phyloP scores from a whole-genome alignment of 2,888 invertebrate genomes.

The Perizoma affinitatum region DNA sequence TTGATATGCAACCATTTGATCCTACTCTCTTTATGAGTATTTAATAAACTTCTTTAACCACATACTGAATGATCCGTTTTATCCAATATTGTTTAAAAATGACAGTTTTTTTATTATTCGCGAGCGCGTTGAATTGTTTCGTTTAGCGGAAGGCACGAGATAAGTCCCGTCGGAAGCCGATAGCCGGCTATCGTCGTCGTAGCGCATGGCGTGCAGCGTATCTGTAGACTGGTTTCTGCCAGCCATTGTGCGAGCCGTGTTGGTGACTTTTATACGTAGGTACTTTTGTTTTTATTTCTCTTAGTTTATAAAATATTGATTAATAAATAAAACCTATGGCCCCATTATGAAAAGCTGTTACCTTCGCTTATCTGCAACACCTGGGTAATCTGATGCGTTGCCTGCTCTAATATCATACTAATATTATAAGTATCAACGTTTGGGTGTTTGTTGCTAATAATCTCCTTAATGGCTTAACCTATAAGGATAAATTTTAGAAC shows the following conservation, averaged over 20 bases:
- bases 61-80: not conserved
- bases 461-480: too few relatives aligned
- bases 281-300: not conserved
- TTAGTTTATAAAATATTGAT: not conserved
- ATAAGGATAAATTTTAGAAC: too few relatives aligned
- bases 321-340: too few relatives aligned
- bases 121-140: conserved; percentile 40
- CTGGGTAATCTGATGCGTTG: too few relatives aligned
- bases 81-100: too few relatives aligned
- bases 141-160: conserved; percentile 62
- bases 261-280: not conserved
- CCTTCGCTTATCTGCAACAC: too few relatives aligned
- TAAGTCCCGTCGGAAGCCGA: conserved; percentile 68
- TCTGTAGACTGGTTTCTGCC: conserved; percentile 45
- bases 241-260: conserved; percentile 28
- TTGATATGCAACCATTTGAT: not conserved
- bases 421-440: too few relatives aligned
- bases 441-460: too few relatives aligned
- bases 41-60: too few relatives aligned
- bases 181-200: conserved; percentile 57
- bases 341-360: too few relatives aligned
- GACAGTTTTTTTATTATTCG: conserved; percentile 11
- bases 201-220: conserved; percentile 32
- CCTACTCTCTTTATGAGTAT: too few relatives aligned
- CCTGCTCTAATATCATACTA: too few relatives aligned